A percentile compares a stretch with the other conserved stretches of the same genome.
phyloP scores from a whole-genome alignment of 2,888 invertebrate species.

The Parnassius glacialis region DNA sequence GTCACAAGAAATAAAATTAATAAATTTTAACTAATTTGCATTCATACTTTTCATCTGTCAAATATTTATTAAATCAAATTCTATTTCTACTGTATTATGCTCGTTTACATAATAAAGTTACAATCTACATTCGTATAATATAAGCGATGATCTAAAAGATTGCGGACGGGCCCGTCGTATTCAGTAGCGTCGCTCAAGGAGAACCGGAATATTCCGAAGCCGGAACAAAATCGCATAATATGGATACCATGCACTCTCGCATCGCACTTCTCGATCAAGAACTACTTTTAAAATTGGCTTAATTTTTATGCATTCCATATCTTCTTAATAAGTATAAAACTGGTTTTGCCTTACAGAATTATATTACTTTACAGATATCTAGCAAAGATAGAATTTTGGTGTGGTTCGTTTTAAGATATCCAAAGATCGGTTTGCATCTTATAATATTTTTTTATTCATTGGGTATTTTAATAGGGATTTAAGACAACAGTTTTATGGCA shows the following conservation, averaged over 20 bases:
- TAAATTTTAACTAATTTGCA: too few relatives aligned
- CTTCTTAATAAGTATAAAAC: too few relatives aligned
- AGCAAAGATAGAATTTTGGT: too few relatives aligned
- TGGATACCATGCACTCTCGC: slow-evolving; percentile 50
- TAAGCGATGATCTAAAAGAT: slow-evolving; percentile 66
- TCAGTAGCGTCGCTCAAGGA: slow-evolving; percentile 66
- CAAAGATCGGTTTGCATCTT: too few relatives aligned
- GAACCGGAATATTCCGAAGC: slow-evolving; percentile 74
- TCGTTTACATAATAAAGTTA: slow-evolving; percentile 19
- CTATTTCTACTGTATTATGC: slow-evolving; percentile 7
- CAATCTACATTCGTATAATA: slow-evolving; percentile 25
- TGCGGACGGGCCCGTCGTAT: slow-evolving; percentile 55
- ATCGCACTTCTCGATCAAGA: slow-evolving; percentile 25
- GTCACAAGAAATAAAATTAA: neutral
- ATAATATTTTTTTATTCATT: too few relatives aligned
- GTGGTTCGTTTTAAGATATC: too few relatives aligned
- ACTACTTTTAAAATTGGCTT: slow-evolving; percentile 26
- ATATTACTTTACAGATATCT: too few relatives aligned
- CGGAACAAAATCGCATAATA: slow-evolving; percentile 61
- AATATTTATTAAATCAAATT: neutral
- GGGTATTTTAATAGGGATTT: too few relatives aligned
- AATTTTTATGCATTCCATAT: too few relatives aligned
- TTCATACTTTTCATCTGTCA: too few relatives aligned
- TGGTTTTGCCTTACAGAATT: too few relatives aligned
- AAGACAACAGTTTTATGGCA: too few relatives aligned